Conservation (phyloP, 2,797 vertebrate species). For the Sebastes variabilis region DNA sequence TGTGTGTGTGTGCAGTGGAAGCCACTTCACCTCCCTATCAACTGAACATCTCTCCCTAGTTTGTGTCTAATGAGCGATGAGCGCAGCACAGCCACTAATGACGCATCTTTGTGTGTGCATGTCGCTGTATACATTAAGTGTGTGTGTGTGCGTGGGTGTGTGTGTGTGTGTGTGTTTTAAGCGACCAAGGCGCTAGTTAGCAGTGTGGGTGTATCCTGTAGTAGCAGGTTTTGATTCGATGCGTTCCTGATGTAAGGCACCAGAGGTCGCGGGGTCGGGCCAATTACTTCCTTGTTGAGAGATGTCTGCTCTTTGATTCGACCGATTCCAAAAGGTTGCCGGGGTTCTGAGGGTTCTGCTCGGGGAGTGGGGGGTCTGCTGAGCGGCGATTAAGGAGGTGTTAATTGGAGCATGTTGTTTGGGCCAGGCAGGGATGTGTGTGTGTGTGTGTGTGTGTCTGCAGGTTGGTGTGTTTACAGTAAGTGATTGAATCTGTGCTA, state of each 20-base stretch:
- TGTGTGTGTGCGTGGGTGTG: constrained; percentile 20
- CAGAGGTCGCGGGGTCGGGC: constrained; percentile 92
- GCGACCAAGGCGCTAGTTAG: constrained; percentile 72
- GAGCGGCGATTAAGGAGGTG: constrained; percentile 78
- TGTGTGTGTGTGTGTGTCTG: constrained; percentile 21
- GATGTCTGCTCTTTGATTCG: constrained; percentile 92
- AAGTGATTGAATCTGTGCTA: constrained; percentile 46
- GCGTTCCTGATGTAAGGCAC: constrained; percentile 88
- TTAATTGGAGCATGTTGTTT: constrained; percentile 86
- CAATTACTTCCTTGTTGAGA: constrained; percentile 95
- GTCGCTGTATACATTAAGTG: constrained; percentile 45
- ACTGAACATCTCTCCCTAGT: constrained; percentile 70
- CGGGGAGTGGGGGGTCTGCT: constrained; percentile 69
- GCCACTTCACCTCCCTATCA: constrained; percentile 80
- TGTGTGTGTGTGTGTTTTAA: constrained; percentile 49
- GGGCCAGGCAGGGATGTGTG: constrained; percentile 30
- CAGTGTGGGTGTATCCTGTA: constrained; percentile 81
- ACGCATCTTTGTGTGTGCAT: constrained; percentile 90
- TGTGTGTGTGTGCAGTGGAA: constrained; percentile 51
- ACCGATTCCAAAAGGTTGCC: constrained; percentile 87
- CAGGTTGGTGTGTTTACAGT: constrained; percentile 47
- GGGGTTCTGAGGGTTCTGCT: constrained; percentile 86
- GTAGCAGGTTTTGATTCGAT: constrained; percentile 73
- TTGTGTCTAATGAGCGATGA: constrained; percentile 85
- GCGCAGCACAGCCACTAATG: constrained; percentile 71